Percentiles rank a stretch among this genome's conserved stretches.
phyloP scores from a whole-genome alignment of 2,888 invertebrate species.

The Cremastobaeus sp. region DNA sequence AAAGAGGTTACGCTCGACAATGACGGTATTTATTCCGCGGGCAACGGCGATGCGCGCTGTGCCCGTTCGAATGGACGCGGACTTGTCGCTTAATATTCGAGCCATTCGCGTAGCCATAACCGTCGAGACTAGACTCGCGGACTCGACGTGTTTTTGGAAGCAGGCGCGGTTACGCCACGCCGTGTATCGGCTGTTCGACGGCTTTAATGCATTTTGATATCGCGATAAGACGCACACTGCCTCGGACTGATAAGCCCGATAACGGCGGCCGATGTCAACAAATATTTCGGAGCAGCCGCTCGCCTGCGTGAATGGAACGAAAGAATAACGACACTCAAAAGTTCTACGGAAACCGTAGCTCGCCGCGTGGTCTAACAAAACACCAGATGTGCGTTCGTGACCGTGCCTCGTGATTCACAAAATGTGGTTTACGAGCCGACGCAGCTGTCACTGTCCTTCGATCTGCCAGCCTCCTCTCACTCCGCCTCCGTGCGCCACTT shows the following conservation, averaged over 20 bases:
- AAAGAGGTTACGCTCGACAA: too few relatives aligned
- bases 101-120: too few relatives aligned
- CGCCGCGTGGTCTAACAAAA: conserved; percentile 44
- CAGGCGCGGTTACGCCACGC: too few relatives aligned
- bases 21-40: too few relatives aligned
- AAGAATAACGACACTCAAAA: conserved; percentile 16
- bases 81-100: too few relatives aligned
- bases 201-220: too few relatives aligned
- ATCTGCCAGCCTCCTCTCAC: conserved; percentile 40
- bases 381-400: conserved; percentile 49
- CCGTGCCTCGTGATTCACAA: conserved; percentile 52
- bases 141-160: too few relatives aligned
- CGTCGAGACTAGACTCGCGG: too few relatives aligned
- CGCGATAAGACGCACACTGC: too few relatives aligned
- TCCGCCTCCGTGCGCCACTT: conserved; percentile 33
- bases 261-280: not conserved
- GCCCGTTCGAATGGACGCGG: too few relatives aligned
- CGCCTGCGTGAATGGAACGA: conserved; percentile 2
- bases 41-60: too few relatives aligned
- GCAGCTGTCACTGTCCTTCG: conserved; percentile 56
- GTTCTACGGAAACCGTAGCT: conserved; percentile 30
- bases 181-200: too few relatives aligned
- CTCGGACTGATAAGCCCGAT: not conserved
- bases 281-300: not conserved
- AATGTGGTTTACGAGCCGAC: conserved; percentile 46